A percentile compares a stretch with the other conserved stretches of the same genome.
phyloP scores from a whole-genome alignment of 2,888 invertebrate genomes.

The Stictocephala bisonia region DNA sequence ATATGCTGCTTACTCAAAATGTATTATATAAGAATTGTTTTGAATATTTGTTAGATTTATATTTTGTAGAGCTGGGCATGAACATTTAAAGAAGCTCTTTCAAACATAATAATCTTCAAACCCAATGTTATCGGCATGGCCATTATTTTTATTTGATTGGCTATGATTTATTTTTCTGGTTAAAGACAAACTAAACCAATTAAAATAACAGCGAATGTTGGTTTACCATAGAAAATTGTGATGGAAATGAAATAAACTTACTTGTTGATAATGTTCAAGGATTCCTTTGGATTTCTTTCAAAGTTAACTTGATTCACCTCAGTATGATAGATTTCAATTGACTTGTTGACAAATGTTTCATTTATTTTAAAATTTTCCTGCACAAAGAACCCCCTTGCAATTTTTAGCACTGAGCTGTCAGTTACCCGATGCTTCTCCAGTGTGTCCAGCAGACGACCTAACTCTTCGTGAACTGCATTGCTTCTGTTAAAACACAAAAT shows the following conservation, averaged over 20 bases:
- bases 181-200: too few species aligned
- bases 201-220: too few species aligned
- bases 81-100: too few species aligned
- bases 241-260: constrained; percentile 49
- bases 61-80: too few species aligned
- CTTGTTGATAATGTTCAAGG: constrained; percentile 54
- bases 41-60: too few species aligned
- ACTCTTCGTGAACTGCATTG: constrained; percentile 45
- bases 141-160: too few species aligned
- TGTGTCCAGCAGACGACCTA: constrained; percentile 49
- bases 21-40: too few species aligned
- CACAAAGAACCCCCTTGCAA: constrained; percentile 56
- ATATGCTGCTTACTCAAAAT: too few species aligned
- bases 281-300: constrained; percentile 35
- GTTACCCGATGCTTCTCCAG: constrained; percentile 32
- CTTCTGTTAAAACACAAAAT: constrained; percentile 21
- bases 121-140: too few species aligned
- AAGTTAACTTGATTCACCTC: constrained; percentile 55
- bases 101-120: too few species aligned
- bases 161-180: too few species aligned
- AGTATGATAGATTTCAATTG: constrained; percentile 50
- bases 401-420: constrained; percentile 35
- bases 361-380: constrained; percentile 50
- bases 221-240: too few species aligned
- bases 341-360: constrained; percentile 48